phyloP scores from a whole-genome alignment of 2,113 vertebrate species.

The Opisthocomus hoazin region DNA sequence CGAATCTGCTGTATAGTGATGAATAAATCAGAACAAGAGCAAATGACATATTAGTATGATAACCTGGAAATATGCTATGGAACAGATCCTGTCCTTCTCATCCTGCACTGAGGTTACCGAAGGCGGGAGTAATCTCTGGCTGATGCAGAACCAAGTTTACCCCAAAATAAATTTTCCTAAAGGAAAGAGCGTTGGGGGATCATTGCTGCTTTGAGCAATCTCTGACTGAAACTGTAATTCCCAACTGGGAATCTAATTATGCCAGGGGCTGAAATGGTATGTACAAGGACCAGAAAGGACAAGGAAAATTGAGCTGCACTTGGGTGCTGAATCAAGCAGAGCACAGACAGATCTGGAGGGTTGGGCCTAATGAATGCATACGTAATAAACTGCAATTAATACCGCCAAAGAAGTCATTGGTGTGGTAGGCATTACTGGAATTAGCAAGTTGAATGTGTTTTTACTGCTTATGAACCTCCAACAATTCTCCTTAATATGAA shows the following conservation, averaged over 20 bases:
- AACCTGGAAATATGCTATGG: neutral
- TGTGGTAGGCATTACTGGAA: neutral
- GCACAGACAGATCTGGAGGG: conserved; percentile 1
- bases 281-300: neutral
- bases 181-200: neutral
- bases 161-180: neutral
- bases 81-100: neutral
- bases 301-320: neutral
- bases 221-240: neutral
- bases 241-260: conserved; percentile 10
- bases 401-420: neutral
- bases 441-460: neutral
- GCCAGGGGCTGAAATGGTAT: neutral
- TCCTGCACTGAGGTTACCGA: neutral
- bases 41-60: neutral
- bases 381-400: conserved; percentile 34
- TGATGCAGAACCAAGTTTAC: neutral
- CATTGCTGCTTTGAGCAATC: neutral
- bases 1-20: neutral
- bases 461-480: neutral
- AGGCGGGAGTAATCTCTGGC: neutral
- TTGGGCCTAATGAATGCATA: neutral
- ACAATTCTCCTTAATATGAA: neutral
- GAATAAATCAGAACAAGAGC: neutral
- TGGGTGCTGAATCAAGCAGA: conserved; percentile 26